These are phyloP conservation scores for Aurelia aurita DNA, from an alignment of 30 jellyfish, hydroid and myxozoan species.

Conservation along the genomic window DNA sequence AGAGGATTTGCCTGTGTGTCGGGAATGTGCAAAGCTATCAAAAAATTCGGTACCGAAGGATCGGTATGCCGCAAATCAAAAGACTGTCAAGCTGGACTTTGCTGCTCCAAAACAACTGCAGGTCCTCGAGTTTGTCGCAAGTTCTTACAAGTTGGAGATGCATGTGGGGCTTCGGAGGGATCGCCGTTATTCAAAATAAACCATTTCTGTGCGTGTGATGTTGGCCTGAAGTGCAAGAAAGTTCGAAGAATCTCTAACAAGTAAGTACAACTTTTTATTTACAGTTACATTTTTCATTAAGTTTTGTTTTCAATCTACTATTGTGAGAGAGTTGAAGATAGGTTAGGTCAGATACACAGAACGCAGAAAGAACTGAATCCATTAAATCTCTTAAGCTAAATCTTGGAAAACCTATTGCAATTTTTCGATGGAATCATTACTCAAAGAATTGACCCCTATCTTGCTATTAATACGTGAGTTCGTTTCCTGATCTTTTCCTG, in stretches of 20 bases:
- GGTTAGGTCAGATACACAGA: too few species aligned
- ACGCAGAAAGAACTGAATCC: too few species aligned
- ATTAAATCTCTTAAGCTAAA: too few species aligned
- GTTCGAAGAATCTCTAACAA: slow-evolving; percentile 58
- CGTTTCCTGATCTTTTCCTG: too few species aligned
- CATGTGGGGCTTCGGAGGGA: slow-evolving; percentile 66
- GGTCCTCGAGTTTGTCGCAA: slow-evolving; percentile 81
- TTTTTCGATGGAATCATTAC: too few species aligned
- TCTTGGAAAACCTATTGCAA: too few species aligned
- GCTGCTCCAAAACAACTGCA: slow-evolving; percentile 81
- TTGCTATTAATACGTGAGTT: too few species aligned
- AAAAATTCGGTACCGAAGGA: slow-evolving; percentile 63
- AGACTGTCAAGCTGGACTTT: slow-evolving; percentile 92
- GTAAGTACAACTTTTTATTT: background rate
- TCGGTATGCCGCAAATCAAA: slow-evolving; percentile 83
- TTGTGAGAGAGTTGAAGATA: too few species aligned
- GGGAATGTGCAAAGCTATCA: slow-evolving; percentile 77
- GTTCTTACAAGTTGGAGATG: slow-evolving; percentile 79
- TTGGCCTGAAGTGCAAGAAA: slow-evolving; percentile 84
- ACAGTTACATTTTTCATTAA: too few species aligned
- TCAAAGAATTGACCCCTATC: too few species aligned
- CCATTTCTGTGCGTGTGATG: slow-evolving; percentile 82
- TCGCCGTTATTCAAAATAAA: slow-evolving; percentile 36
- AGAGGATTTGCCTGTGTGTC: slow-evolving; percentile 91
- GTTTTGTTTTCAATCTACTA: too few species aligned